Conservation (phyloP, 2,113 vertebrate genomes). For the Pitta sordida region DNA sequence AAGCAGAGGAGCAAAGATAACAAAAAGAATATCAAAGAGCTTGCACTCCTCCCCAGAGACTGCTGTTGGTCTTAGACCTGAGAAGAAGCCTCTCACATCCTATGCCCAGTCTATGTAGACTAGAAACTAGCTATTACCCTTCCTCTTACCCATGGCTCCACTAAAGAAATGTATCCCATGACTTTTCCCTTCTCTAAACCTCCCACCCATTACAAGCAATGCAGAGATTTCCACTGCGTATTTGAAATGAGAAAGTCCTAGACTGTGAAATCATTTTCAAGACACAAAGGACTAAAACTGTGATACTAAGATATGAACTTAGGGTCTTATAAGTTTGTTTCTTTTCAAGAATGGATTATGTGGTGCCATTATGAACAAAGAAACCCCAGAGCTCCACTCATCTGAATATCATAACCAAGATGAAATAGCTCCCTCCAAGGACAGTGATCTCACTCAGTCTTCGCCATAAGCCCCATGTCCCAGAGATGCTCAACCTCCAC, state of each 20-base stretch:
- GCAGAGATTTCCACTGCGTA: not conserved
- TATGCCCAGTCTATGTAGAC: not conserved
- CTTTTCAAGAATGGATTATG: not conserved
- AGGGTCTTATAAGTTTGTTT: not conserved
- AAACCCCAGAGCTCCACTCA: not conserved
- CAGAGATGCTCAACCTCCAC: not conserved
- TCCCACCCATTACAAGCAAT: not conserved
- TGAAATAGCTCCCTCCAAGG: not conserved
- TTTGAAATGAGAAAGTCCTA: not conserved
- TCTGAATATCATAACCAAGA: not conserved
- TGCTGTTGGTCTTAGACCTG: not conserved
- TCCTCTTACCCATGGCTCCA: not conserved
- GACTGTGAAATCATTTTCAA: not conserved
- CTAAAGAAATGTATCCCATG: not conserved
- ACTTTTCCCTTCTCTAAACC: not conserved
- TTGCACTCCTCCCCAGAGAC: not conserved
- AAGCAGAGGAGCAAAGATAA: not conserved
- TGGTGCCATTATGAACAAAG: not conserved
- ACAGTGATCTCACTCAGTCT: fast-evolving
- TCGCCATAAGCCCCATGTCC: fast-evolving
- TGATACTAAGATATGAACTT: not conserved
- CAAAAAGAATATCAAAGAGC: not conserved
- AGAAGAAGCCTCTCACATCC: not conserved
- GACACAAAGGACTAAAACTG: not conserved
- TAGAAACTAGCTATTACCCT: not conserved